Base-by-base conservation (phyloP, 2,888 invertebrate species). In the Auanema freiburgensis region DNA sequence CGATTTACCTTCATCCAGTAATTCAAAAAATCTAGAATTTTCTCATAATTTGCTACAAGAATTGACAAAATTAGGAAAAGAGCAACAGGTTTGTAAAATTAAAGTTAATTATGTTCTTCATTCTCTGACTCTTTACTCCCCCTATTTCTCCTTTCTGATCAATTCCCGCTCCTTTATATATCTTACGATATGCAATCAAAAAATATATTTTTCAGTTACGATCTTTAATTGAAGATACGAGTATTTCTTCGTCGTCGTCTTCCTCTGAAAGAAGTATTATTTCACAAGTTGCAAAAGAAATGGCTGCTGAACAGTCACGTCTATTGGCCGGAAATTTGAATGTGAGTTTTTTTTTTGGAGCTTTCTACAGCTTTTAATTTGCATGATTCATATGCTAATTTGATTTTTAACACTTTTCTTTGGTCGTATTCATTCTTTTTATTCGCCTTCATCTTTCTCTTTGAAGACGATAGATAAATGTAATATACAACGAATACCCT, bases 221-320 rank as follows among this genome's bases (percentile, higher is more conserved):
- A 53, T 33, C 33, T 33, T 33, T 33, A 33, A 33, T 33, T 33
- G 33, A 33, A 33, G 33, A 33, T 8, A 5, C 33, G 8, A 33
- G 33, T 33, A 33, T 33, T 33, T 33, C 33, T 33, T 33, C 33
- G 8, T 46, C 46, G 46, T 18, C 46, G 6, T 46, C 46, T 14
- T 18, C 42, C 18, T 42, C 41, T 5, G 56, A 54, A 18, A 23
- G 60, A 33, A 54, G 54, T 40, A 54, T 60, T 12, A 60, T 60
- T 49, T 54, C 54, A n/a, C 60, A 54, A 23, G 60, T 60, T 11
- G 60, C 54, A 5, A 43, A 46, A 42, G 60, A 60, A 23, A 60
- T 60, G 60, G 41, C 33, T 8, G 33, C 33, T 33, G 33, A 33
- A 33, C 33, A 33, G 8, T 33, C 33, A 33, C 33, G 33, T 33